phyloP scores from a whole-genome alignment of 2,888 invertebrate genomes.

The Lasius platythorax region DNA sequence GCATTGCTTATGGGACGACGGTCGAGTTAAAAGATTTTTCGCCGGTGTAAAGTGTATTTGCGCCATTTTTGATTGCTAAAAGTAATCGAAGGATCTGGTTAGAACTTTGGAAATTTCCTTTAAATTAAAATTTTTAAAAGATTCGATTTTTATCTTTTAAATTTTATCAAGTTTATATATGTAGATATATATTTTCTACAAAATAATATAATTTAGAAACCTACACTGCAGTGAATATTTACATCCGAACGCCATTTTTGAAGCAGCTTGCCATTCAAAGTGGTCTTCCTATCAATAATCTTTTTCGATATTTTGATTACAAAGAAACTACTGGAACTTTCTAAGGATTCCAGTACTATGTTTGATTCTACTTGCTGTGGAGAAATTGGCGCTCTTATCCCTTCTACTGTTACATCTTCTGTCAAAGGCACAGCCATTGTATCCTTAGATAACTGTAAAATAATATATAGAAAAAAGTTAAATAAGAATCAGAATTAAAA shows the following conservation, averaged over 20 bases:
- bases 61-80: not conserved
- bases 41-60: not conserved
- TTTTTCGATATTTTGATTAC: not conserved
- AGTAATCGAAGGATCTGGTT: not conserved
- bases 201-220: slow-evolving; percentile 11
- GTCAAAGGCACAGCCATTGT: not conserved
- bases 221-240: slow-evolving; percentile 29
- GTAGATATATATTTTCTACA: not conserved
- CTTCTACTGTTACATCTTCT: not conserved
- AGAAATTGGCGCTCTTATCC: not conserved
- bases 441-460: slow-evolving; percentile 24
- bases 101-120: not conserved
- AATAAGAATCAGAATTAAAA: not conserved
- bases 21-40: not conserved
- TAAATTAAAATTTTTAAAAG: not conserved
- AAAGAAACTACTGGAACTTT: not conserved
- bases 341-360: slow-evolving; percentile 6
- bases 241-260: not conserved
- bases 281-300: not conserved
- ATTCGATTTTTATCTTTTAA: not conserved
- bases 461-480: not conserved
- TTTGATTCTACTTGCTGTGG: not conserved
- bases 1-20: not conserved
- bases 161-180: not conserved
- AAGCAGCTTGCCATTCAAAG: not conserved